Conservation (phyloP, 2,888 invertebrate species). For the Mythimna lalbum region DNA sequence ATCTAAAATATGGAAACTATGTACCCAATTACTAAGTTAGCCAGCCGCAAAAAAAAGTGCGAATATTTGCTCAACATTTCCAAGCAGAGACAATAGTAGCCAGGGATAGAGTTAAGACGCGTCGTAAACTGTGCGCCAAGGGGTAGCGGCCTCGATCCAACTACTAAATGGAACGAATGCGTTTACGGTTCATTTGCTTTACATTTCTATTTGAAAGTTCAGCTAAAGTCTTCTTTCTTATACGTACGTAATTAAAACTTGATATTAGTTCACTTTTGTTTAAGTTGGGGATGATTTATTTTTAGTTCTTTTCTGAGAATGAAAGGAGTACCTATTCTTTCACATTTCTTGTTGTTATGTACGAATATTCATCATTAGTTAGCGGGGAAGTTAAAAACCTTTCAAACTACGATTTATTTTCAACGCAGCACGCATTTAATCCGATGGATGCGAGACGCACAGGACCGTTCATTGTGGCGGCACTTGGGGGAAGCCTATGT, state of each 20-base stretch:
- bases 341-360: background rate
- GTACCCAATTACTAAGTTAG: background rate
- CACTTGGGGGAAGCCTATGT: too few relatives aligned
- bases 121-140: constrained; percentile 29
- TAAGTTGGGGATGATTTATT: constrained; percentile 17
- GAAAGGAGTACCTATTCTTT: background rate
- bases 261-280: background rate
- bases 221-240: constrained; percentile 22
- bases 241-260: constrained; percentile 36
- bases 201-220: constrained; percentile 29
- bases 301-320: background rate
- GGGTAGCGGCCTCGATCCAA: constrained; percentile 35
- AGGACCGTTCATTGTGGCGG: too few relatives aligned
- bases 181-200: constrained; percentile 49
- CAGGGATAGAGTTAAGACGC: constrained; percentile 14
- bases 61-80: constrained; percentile 5
- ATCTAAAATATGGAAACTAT: constrained; percentile 4
- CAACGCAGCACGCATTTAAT: too few relatives aligned
- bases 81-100: constrained; percentile 30
- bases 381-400: too few relatives aligned
- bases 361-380: background rate
- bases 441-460: too few relatives aligned
- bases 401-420: too few relatives aligned
- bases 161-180: constrained; percentile 44
- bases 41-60: constrained; percentile 1